Evolutionary conservation across 1,140 invertebrate species (phyloP).

Genomic region (Cydia strobilella): DNA sequence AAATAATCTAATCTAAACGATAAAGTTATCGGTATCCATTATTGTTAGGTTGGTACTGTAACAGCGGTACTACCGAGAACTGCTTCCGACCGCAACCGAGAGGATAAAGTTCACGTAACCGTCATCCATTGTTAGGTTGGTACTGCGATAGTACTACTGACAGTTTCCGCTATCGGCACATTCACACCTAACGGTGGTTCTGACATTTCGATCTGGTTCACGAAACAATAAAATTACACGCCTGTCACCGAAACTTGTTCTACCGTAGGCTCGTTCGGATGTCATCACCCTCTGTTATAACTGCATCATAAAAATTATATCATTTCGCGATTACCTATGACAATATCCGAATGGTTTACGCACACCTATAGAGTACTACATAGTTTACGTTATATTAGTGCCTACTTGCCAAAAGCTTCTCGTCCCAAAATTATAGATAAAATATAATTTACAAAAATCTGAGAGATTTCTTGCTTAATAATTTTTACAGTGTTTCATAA

Average conservation of each 20-base stretch:
- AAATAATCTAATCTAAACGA: not conserved
- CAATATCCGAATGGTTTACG: too few species aligned
- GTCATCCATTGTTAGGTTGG: slow-evolving; percentile 23
- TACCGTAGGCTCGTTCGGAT: slow-evolving; percentile 48
- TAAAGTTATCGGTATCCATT: not conserved
- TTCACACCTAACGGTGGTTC: slow-evolving; percentile 69
- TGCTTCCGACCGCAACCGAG: not conserved
- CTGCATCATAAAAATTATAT: slow-evolving; percentile 32
- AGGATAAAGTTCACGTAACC: slow-evolving; percentile 22
- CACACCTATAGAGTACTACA: too few species aligned
- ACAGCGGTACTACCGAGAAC: not conserved
- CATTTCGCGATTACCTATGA: slow-evolving; percentile 15
- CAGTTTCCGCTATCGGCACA: slow-evolving; percentile 62
- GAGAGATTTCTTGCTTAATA: too few species aligned
- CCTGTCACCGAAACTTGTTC: slow-evolving; percentile 52
- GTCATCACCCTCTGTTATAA: slow-evolving; percentile 51
- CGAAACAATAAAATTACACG: slow-evolving; percentile 66
- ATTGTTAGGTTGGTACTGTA: not conserved
- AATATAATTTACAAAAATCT: too few species aligned
- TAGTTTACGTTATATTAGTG: too few species aligned
- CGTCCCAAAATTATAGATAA: too few species aligned
- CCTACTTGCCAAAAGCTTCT: too few species aligned
- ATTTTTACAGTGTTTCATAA: not conserved
- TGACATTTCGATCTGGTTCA: slow-evolving; percentile 65
- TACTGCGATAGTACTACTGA: slow-evolving; percentile 35